A percentile compares a stretch with the other conserved stretches of the same genome.
Evolutionary conservation across 2,888 invertebrate genomes (phyloP).

Genomic region (Orthosia cruda): DNA sequence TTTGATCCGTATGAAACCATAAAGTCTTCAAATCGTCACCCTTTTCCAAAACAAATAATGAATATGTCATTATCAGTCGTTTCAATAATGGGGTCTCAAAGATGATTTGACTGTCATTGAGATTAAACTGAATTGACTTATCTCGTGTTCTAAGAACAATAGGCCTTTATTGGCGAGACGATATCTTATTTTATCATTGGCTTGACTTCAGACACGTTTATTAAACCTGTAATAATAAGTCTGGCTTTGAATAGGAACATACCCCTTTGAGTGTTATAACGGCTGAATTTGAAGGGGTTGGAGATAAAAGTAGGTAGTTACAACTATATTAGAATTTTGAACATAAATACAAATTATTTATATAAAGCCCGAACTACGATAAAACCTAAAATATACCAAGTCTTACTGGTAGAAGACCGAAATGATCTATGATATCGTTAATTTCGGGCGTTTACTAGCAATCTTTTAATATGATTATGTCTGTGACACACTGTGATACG

Average conservation of each 20-base stretch:
- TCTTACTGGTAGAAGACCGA: too few relatives aligned
- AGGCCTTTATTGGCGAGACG: slow-evolving; percentile 19
- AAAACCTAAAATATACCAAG: too few relatives aligned
- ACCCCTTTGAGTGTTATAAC: not conserved
- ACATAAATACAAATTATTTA: too few relatives aligned
- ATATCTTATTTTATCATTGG: slow-evolving; percentile 38
- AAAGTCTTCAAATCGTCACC: not conserved
- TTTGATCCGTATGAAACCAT: too few relatives aligned
- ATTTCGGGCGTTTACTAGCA: too few relatives aligned
- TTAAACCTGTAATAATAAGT: slow-evolving; percentile 20
- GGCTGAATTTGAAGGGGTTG: not conserved
- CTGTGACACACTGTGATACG: too few relatives aligned
- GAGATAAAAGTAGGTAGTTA: too few relatives aligned
- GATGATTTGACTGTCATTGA: slow-evolving; percentile 41
- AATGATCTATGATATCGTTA: too few relatives aligned
- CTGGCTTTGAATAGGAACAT: slow-evolving; percentile 10
- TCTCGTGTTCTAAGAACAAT: slow-evolving; percentile 47
- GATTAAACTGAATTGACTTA: slow-evolving; percentile 44
- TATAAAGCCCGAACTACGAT: too few relatives aligned
- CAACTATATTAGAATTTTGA: too few relatives aligned
- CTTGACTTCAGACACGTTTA: slow-evolving; percentile 22
- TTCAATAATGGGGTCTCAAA: slow-evolving; percentile 40
- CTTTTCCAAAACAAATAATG: slow-evolving; percentile 20
- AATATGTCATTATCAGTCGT: slow-evolving; percentile 36
- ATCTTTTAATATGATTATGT: too few relatives aligned